Conservation (phyloP, 2,113 vertebrate species). For the Epinephelus lanceolatus region DNA sequence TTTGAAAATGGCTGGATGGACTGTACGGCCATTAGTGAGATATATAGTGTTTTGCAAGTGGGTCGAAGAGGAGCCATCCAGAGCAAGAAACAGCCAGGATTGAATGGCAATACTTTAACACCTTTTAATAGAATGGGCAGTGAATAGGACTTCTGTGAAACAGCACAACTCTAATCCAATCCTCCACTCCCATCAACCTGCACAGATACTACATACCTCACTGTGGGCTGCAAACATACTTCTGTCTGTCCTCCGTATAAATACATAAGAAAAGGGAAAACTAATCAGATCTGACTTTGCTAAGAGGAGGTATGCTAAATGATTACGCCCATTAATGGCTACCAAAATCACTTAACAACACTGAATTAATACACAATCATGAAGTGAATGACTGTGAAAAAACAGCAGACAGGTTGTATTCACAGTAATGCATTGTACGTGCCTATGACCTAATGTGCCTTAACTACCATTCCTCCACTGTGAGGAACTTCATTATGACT, state of each 20-base stretch:
- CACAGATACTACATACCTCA: conserved; percentile 28
- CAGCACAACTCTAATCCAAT: conserved; percentile 57
- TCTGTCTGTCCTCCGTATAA: conserved; percentile 6
- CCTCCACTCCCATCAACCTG: conserved; percentile 27
- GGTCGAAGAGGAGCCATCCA: conserved; percentile 16
- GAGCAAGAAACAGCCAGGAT: conserved; percentile 36
- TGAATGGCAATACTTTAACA: conserved; percentile 57
- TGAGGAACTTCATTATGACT: conserved; percentile 84
- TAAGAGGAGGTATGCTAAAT: conserved; percentile 30
- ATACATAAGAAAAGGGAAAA: conserved; percentile 28
- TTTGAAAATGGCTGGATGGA: conserved; percentile 26
- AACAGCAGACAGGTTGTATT: conserved; percentile 65
- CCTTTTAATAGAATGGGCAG: conserved; percentile 59
- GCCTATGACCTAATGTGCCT: conserved; percentile 70
- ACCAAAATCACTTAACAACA: conserved; percentile 39
- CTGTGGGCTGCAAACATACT: not conserved
- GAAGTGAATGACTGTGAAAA: conserved; percentile 48
- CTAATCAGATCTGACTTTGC: conserved; percentile 37
- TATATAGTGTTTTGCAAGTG: conserved; percentile 25
- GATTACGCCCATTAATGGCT: conserved; percentile 27
- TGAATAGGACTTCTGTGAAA: conserved; percentile 57
- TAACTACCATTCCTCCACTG: conserved; percentile 77
- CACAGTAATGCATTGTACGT: conserved; percentile 53
- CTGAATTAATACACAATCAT: conserved; percentile 54
- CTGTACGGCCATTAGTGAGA: conserved; percentile 13